Evolutionary conservation across 2,797 vertebrate species (phyloP).

Genomic region (Notolabrus celidotus): DNA sequence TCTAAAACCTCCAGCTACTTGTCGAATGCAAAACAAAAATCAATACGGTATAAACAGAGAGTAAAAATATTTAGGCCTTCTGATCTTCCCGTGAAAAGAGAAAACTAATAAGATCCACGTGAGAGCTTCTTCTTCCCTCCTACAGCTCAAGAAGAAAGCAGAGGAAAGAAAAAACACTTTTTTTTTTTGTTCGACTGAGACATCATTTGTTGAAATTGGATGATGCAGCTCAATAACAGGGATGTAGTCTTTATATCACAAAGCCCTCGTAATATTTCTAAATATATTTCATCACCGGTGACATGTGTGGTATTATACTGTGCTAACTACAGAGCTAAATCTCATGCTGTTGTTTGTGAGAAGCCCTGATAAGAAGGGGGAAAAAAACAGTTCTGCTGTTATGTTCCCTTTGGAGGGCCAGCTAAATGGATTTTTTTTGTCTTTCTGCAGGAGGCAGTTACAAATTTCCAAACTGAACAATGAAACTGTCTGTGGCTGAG

Average conservation of each 20-base stretch:
- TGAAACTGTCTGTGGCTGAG: slow-evolving; percentile 44
- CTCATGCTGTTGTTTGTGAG: slow-evolving; percentile 54
- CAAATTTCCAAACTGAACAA: slow-evolving; percentile 58
- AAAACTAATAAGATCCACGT: slow-evolving; percentile 26
- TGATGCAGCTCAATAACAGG: slow-evolving; percentile 44
- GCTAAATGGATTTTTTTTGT: slow-evolving; percentile 42
- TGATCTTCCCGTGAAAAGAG: slow-evolving; percentile 40
- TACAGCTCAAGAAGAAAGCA: slow-evolving; percentile 13
- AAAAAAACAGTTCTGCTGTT: slow-evolving; percentile 26
- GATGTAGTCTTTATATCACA: slow-evolving; percentile 22
- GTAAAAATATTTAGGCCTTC: slow-evolving; percentile 24
- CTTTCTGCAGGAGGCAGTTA: slow-evolving; percentile 29
- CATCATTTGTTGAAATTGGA: slow-evolving; percentile 45
- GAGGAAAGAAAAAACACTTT: not conserved
- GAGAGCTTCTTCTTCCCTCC: not conserved
- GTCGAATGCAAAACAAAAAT: slow-evolving; percentile 39
- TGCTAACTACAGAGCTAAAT: slow-evolving; percentile 54
- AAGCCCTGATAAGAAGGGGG: slow-evolving; percentile 25
- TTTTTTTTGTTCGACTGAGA: slow-evolving; percentile 13
- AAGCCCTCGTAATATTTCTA: slow-evolving; percentile 27
- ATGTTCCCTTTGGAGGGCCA: slow-evolving; percentile 38
- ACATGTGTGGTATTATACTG: slow-evolving; percentile 34
- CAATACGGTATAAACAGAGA: slow-evolving; percentile 30
- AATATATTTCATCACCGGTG: slow-evolving; percentile 40
- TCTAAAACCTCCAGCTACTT: slow-evolving; percentile 9